Evolutionary conservation across 2,797 vertebrate genomes (phyloP).

Genomic region (Erethizon dorsatum): DNA sequence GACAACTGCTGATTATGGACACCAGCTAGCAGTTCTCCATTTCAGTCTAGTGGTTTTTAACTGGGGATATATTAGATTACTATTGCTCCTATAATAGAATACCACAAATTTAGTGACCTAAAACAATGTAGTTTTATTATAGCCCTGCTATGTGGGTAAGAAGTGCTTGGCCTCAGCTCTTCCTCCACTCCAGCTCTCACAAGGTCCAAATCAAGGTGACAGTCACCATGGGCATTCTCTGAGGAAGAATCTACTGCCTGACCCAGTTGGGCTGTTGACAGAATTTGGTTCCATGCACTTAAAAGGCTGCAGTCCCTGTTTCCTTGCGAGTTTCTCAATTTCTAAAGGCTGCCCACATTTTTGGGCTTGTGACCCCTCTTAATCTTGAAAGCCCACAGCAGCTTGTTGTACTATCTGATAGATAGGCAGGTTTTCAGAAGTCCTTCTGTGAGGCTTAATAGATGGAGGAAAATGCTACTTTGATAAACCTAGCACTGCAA

Average conservation of each 20-base stretch:
- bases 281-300: neutral
- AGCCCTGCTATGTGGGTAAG: neutral
- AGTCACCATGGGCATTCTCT: neutral
- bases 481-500: neutral
- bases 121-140: neutral
- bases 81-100: neutral
- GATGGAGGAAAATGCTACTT: neutral
- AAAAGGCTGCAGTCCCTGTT: neutral
- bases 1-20: neutral
- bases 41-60: neutral
- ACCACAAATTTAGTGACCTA: neutral
- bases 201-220: neutral
- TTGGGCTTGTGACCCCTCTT: neutral
- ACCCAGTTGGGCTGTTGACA: neutral
- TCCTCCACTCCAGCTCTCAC: neutral
- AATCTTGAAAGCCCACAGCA: neutral
- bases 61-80: neutral
- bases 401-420: neutral
- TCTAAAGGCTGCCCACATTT: neutral
- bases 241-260: neutral
- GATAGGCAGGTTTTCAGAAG: constrained; percentile 60
- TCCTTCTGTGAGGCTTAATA: constrained; percentile 44
- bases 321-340: neutral
- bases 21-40: neutral
- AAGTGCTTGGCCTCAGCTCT: neutral